Evolutionary conservation across 2,888 invertebrate species (phyloP).

Genomic region (Volucella zonaria): DNA sequence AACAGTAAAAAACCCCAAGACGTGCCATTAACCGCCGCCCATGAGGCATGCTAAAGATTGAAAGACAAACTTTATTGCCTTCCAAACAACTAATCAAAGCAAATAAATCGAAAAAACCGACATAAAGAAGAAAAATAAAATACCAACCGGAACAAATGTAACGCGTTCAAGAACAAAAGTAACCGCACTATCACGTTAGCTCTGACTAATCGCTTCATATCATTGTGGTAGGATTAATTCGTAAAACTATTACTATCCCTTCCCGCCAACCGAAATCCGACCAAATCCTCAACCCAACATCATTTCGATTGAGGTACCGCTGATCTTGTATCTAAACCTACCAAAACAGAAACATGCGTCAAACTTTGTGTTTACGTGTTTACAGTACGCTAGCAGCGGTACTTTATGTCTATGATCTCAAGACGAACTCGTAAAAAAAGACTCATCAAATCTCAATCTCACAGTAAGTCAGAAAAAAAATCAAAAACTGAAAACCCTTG

Average conservation of each 20-base stretch:
- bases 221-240: too few species aligned
- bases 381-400: slow-evolving; percentile 2
- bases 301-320: background rate
- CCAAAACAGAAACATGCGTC: slow-evolving; percentile 30
- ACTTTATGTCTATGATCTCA: slow-evolving; percentile 8
- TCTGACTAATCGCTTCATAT: background rate
- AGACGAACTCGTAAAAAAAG: slow-evolving; percentile 14
- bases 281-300: background rate
- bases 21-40: slow-evolving; percentile 14
- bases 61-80: slow-evolving; percentile 31
- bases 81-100: background rate
- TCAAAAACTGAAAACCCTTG: slow-evolving; percentile 6
- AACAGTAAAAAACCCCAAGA: background rate
- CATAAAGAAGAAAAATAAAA: background rate
- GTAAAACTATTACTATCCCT: too few species aligned
- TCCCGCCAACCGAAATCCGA: too few species aligned
- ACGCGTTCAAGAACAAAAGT: slow-evolving; percentile 50
- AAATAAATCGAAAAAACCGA: background rate
- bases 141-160: slow-evolving; percentile 35
- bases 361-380: slow-evolving; percentile 12
- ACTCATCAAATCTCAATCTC: slow-evolving; percentile 13
- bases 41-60: background rate
- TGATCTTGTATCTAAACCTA: background rate
- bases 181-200: slow-evolving; percentile 54
- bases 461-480: too few species aligned